Base-by-base conservation (phyloP, 2,113 vertebrate genomes). In the Pedetes capensis region DNA sequence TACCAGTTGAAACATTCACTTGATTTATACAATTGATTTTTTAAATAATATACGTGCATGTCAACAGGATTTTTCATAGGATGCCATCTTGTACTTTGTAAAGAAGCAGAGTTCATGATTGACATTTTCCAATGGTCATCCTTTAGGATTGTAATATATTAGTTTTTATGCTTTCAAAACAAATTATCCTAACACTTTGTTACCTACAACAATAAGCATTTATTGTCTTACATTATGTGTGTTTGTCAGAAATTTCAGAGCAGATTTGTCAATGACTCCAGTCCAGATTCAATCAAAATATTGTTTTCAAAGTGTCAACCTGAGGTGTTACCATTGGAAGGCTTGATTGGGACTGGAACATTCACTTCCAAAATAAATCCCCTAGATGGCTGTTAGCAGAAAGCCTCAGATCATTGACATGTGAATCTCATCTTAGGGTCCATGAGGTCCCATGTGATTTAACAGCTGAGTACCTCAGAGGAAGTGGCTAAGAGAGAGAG, bases 301-400 rank as follows among this genome's bases (percentile, higher is more conserved):
- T 39, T 57, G 16, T 22, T 17, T 5, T 80, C 8, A 49, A 61
- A 12, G 22, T 47, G 1, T 57, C 69, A 16, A 6, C 0, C 1
- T 59, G 13, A 7, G 3, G 1, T 12, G 23, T 29, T 5, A 16
- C 57, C 53, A 29, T 27, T 29, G 18, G n/a, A 63, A 49, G 23
- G 23, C 4, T 61, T 53, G 2, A 74, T 2, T 13, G 7, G 29
- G 1, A 47, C 3, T 22, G 8, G 16, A 17, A 34, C 18, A 32
- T 86, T 92, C 6, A 20, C 6, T 39, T 44, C 12, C 25, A 39
- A 66, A 7, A 37, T 29, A 1, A 4, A 7, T 5, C 6, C 12
- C 8, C 57, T n/a, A 25, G 0, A 8, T 29, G 3, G 23, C 1
- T 75, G 3, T 4, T 49, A 16, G 8, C 8, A 57, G 5, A 53